Base-by-base conservation (phyloP, 2,797 vertebrate species). In the Helarctos malayanus region DNA sequence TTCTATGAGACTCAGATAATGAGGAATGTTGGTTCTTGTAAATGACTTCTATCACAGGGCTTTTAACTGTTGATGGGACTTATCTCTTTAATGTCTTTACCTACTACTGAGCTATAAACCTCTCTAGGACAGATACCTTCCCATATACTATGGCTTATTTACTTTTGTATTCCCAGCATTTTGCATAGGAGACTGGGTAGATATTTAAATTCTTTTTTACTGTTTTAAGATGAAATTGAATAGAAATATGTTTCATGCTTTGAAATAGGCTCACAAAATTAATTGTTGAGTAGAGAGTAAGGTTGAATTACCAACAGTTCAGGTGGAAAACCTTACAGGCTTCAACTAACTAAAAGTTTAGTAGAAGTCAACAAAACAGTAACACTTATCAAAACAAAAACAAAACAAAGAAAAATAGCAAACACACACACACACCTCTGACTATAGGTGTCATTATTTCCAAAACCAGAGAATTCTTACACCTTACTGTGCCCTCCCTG, bases 161-260 rank as follows among this genome's bases (percentile, higher is more conserved):
- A 57, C 45, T 84, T 91, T 68, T 91, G 38, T 47, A 92, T 47
- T 68, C 25, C 45, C 13, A 81, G 9, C 1, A 41, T 75, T 32
- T 15, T 63, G 14, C 29, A 80, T 18, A 88, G 35, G 29, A 89
- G 8, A 76, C 38, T 91, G 54, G 86, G 9, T 35, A 56, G 52
- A 82, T 35, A 68, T 61, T 79, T 79, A 29, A 65, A 23, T 92
- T 86, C 25, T 92, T 52, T 94, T 79, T 92, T 59, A 49, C 76
- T 63, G 47, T 87, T 5, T 57, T 47, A 68, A 71, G 13, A 12
- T 68, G 29, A 19, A 85, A 80, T 35, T 83, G 5, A 88, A 78
- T 7, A 95, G 2, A 76, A 65, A 81, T 71, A 56, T 27, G 3
- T 56, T 95, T 56, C 23, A 57, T 38, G 12, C 29, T 7, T 96